Base-by-base conservation (phyloP, 1,140 invertebrate genomes). In the Limonius californicus region DNA sequence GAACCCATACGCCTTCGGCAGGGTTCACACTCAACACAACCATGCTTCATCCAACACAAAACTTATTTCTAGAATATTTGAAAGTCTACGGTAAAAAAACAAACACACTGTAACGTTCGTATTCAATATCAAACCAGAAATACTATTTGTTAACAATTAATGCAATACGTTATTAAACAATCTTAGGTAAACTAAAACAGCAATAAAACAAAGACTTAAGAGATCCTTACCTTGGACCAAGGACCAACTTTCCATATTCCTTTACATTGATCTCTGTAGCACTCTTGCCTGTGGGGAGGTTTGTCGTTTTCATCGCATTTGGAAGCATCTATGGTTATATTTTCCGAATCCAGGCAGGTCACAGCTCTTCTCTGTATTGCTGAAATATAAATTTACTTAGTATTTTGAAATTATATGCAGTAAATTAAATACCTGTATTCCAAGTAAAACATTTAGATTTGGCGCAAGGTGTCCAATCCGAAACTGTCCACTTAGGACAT, bases 161-260 rank as follows among this genome's bases (percentile, higher is more conserved):
- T n/a, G n/a, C n/a, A n/a, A 32, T 32, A 6, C 11, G 27, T 32
- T 32, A 32, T 32, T 32, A 6, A 32, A 32, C 27, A 32, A 6
- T 32, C 11, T 6, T 32, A 32, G 4, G 27, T 11, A 32, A 6
- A 4, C 27, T 6, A 32, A 32, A 32, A 32, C 11, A 6, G 4
- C 11, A 11, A 32, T 32, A 6, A 32, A 32, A 32, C 11, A 32
- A 32, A 32, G 27, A 32, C 11, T 11, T n/a, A n/a, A n/a, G 11
- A 6, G 27, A 32, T 58, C 76, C 73, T 77, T 79, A 95, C 92
- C 84, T 92, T 87, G 19, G 90, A 93, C 92, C 92, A 95, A 64
- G 90, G 85, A 3, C 90, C 90, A 9, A 89, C 87, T 68, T 85
- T 84, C 93, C 92, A 96, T 11, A 87, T 85, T 0, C 90, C 89